Evolutionary conservation across 2,797 vertebrate species (phyloP).

Genomic region (Diplodus sargus): DNA sequence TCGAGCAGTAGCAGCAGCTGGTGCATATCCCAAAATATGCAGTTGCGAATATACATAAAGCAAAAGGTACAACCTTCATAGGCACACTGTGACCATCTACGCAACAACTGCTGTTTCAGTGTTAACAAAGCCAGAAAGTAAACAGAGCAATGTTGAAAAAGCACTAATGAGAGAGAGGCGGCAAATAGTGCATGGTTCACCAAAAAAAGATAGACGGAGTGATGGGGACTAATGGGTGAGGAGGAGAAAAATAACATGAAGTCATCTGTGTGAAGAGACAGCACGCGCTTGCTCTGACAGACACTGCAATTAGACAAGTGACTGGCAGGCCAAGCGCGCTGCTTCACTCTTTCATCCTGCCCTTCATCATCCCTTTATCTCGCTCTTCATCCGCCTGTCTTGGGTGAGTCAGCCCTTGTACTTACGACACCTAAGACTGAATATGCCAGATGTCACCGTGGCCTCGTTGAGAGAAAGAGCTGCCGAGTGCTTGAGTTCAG

Average conservation of each 20-base stretch:
- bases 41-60: not conserved
- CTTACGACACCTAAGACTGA: constrained; percentile 63
- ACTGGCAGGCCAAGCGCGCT: constrained; percentile 61
- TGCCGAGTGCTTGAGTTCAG: not conserved
- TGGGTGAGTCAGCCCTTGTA: constrained; percentile 68
- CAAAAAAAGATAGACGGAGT: not conserved
- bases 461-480: constrained; percentile 10
- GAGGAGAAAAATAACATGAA: constrained; percentile 52
- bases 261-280: constrained; percentile 52
- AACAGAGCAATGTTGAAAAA: not conserved
- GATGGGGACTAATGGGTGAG: constrained; percentile 32
- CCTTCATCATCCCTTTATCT: constrained; percentile 62
- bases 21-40: not conserved
- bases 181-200: not conserved
- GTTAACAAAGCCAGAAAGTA: not conserved
- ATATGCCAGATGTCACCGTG: constrained; percentile 59
- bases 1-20: not conserved
- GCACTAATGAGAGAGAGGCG: not conserved
- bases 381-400: constrained; percentile 39
- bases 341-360: constrained; percentile 60
- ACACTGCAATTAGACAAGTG: constrained; percentile 72
- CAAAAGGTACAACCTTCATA: not conserved
- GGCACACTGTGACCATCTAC: too few relatives aligned
- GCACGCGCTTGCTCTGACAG: constrained; percentile 58
- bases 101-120: not conserved